These are phyloP conservation scores for Dryocosmus kuriphilus DNA, from an alignment of 2,888 invertebrate genomes.

Conservation along the genomic window DNA sequence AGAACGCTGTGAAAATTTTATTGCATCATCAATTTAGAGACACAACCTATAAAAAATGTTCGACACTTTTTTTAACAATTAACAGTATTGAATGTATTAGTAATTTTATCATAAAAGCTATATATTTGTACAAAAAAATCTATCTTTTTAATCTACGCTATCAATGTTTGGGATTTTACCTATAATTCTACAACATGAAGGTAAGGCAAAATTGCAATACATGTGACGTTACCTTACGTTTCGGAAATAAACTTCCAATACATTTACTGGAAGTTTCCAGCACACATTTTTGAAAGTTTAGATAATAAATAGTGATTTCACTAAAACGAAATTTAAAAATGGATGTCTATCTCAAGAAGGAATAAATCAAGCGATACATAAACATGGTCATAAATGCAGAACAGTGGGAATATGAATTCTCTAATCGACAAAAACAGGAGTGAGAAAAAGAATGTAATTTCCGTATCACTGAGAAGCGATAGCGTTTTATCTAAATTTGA, in stretches of 20 bases:
- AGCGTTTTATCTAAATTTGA: conserved; percentile 69
- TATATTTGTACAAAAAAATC: background rate
- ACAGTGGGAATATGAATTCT: background rate
- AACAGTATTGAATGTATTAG: background rate
- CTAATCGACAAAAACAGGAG: background rate
- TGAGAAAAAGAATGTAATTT: conserved; percentile 29
- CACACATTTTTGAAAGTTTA: too few relatives aligned
- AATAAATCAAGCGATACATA: background rate
- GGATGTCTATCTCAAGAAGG: background rate
- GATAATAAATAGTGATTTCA: background rate
- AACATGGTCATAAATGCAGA: background rate
- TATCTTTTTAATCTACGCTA: background rate
- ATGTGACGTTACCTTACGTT: too few relatives aligned
- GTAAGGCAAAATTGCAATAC: too few relatives aligned
- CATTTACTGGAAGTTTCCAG: too few relatives aligned
- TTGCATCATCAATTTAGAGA: background rate
- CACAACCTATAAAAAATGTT: background rate
- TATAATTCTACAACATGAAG: too few relatives aligned
- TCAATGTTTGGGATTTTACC: too few relatives aligned
- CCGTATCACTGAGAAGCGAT: conserved; percentile 56
- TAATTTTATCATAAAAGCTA: background rate
- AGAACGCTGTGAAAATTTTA: conserved; percentile 18
- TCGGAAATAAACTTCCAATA: too few relatives aligned
- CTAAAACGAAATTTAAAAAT: background rate
- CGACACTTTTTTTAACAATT: background rate